phyloP scores from a whole-genome alignment of 2,113 vertebrate species.

The Dicrurus megarhynchus region DNA sequence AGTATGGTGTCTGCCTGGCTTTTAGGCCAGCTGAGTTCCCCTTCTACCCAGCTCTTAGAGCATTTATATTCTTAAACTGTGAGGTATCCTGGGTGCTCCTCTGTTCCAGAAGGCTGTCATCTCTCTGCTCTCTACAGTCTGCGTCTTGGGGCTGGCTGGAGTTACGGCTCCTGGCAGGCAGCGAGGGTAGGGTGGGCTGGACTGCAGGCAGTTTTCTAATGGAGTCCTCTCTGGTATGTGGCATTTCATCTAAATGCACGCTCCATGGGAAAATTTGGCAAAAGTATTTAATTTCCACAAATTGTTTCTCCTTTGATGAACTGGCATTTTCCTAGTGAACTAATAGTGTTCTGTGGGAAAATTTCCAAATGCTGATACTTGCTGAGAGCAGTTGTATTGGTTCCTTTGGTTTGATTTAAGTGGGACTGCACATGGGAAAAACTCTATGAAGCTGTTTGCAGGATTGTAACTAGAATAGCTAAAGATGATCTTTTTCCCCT shows the following conservation, averaged over 20 bases:
- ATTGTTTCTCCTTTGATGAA: conserved; percentile 1
- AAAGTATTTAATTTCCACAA: not conserved
- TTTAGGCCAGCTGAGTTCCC: not conserved
- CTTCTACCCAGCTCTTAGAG: not conserved
- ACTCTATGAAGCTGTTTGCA: not conserved
- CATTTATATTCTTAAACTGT: not conserved
- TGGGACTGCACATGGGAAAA: not conserved
- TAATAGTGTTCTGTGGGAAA: not conserved
- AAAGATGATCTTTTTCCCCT: not conserved
- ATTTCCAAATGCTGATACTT: not conserved
- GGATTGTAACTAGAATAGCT: not conserved
- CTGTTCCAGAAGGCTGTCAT: not conserved
- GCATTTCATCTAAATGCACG: not conserved
- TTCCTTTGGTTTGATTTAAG: not conserved
- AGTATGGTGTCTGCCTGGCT: not conserved
- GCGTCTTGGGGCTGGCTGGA: not conserved
- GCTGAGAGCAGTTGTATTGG: not conserved
- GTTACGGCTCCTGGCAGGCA: not conserved
- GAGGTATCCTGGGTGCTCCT: not conserved
- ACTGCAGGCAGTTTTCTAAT: not conserved
- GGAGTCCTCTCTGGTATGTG: not conserved
- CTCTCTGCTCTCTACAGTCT: not conserved
- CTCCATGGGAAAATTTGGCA: not conserved
- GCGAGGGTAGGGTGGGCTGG: not conserved
- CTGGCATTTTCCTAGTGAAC: not conserved